Evolutionary conservation across 2,888 invertebrate genomes (phyloP), one percentile per base, ranked within the genome.

Genomic region (Eristalis tenax): DNA sequence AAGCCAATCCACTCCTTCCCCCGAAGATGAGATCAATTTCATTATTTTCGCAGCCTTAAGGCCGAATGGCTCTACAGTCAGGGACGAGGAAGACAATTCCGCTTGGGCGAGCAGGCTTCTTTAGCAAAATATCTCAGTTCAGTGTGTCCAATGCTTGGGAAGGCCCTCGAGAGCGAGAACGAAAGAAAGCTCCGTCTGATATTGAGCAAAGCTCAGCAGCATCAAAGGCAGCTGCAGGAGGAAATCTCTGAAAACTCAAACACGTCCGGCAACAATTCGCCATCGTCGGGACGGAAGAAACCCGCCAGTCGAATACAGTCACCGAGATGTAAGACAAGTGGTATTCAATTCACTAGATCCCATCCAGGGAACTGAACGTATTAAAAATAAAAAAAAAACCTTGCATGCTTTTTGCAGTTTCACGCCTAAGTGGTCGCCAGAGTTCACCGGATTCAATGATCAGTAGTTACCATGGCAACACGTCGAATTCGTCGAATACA

Each of bases 51-150:
- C 64, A 98, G 98, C 92, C 94, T 98, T 89, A 97, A 97, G 94
- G 98, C 98, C 0, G 98, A 98, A 92, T 99, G 98, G 98, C 94
- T 98, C 79, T 98, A 98, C 93, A 98, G 98, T 88, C 98, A 98
- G 94, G 98, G 98, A 64, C 96, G 97, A 90, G 98, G 98, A 0
- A 95, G 98, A 83, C 96, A 97, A 92, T 98, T 96, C 94, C 96
- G 96, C 77, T 94, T 96, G 18, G 98, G 98, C 0, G 97, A 98
- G 91, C 98, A 98, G 90, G 94, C 95, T 15, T 95, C 96, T 81
- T 93, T 98, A 63, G 95, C 96, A 69, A 96, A 97, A 89, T 98
- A 98, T 93, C 94, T 98, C 66, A 95, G 97, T 1, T 95, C 96
- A 22, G 96, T 96, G 2, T 98, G 98, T 91, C 98, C 98, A 0